These are phyloP conservation scores for Tenthredo notha DNA, from an alignment of 2,888 invertebrate species.

Conservation along the genomic window DNA sequence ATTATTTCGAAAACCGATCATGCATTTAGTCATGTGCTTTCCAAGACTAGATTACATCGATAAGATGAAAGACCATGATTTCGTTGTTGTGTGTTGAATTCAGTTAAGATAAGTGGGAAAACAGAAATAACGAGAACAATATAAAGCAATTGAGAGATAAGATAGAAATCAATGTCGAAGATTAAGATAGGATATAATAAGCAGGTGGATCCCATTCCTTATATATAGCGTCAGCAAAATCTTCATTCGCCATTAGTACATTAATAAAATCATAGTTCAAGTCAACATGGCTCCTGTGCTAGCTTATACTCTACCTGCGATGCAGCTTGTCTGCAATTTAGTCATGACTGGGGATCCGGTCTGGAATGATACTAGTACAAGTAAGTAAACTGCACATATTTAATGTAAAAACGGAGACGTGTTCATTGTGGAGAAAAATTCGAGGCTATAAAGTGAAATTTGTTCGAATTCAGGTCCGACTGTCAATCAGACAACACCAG, in stretches of 20 bases:
- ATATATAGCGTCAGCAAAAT: neutral
- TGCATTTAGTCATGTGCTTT: neutral
- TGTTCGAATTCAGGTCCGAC: neutral
- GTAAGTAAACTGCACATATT: neutral
- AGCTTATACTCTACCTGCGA: conserved; percentile 6
- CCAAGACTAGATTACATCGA: neutral
- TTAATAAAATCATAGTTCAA: neutral
- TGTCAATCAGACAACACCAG: neutral
- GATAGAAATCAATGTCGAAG: neutral
- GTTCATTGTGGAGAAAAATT: neutral
- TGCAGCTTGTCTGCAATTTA: conserved; percentile 29
- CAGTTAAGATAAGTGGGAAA: neutral
- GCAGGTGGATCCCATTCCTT: neutral
- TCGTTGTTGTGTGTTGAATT: neutral
- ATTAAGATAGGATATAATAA: neutral
- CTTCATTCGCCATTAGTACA: neutral
- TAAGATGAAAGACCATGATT: neutral
- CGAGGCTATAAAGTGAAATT: neutral
- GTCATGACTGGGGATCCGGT: neutral
- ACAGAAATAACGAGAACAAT: neutral
- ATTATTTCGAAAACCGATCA: neutral
- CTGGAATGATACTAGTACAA: neutral
- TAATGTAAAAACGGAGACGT: neutral
- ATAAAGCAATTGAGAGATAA: neutral
- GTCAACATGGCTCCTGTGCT: conserved; percentile 12